Percentiles rank a stretch among this genome's conserved stretches.
These are phyloP conservation scores for Triops longicaudatus DNA, from an alignment of 1,140 invertebrate genomes.

Conservation along the genomic window DNA sequence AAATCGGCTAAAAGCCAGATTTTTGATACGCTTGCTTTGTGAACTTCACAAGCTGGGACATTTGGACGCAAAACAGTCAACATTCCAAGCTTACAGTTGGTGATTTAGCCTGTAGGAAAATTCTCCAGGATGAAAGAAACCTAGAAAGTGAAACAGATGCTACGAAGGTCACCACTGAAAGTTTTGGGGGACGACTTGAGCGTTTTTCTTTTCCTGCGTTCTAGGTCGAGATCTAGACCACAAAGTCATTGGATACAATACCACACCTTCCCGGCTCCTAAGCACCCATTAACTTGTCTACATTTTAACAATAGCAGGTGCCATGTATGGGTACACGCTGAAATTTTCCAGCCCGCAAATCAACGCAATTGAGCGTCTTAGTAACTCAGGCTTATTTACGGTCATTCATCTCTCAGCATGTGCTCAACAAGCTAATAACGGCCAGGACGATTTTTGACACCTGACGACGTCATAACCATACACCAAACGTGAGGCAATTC, in stretches of 20 bases:
- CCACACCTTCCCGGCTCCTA: neutral
- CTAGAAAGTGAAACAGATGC: conserved; percentile 1
- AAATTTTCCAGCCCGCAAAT: no score
- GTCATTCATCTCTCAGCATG: no score
- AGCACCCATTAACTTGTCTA: no score
- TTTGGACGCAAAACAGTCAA: neutral
- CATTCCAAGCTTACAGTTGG: neutral
- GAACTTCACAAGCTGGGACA: neutral
- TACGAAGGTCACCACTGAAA: neutral
- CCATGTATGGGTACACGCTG: no score
- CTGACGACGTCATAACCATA: no score
- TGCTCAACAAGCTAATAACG: no score
- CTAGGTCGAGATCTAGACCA: neutral
- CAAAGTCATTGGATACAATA: neutral
- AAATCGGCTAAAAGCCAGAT: neutral
- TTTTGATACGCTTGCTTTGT: neutral
- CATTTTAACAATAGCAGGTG: no score
- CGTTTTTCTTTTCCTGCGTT: neutral
- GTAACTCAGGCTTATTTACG: no score
- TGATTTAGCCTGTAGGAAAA: neutral
- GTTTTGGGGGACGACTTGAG: neutral
- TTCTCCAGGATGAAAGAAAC: neutral
- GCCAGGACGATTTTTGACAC: no score
- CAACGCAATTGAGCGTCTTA: no score
- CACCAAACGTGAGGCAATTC: no score